Conservation (phyloP, 2,113 vertebrate species). For the Hepsetus odoe region DNA sequence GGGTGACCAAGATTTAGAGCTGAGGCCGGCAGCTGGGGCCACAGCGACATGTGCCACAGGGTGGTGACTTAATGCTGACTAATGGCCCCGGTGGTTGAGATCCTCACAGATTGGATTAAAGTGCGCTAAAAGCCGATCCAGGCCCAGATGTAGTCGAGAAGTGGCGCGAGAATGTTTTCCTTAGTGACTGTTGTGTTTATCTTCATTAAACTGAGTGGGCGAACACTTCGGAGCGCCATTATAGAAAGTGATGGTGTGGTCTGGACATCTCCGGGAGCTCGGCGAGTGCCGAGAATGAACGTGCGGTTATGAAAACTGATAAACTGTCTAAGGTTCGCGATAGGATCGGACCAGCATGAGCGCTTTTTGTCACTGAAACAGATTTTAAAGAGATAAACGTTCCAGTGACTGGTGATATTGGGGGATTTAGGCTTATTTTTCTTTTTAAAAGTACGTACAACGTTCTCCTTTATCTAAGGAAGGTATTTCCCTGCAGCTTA, state of each 20-base stretch:
- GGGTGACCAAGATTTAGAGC: constrained; percentile 4
- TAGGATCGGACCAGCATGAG: neutral
- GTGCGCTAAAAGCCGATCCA: neutral
- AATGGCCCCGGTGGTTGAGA: neutral
- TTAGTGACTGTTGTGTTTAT: neutral
- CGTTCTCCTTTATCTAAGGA: too few relatives aligned
- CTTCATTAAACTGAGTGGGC: neutral
- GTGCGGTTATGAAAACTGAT: constrained; percentile 13
- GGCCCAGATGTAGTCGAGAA: neutral
- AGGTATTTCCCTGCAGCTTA: too few relatives aligned
- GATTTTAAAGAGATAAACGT: neutral
- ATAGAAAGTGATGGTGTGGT: constrained; percentile 3
- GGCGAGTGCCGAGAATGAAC: neutral
- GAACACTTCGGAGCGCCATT: neutral
- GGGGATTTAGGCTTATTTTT: neutral
- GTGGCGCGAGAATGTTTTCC: constrained; percentile 12
- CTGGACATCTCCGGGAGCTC: neutral
- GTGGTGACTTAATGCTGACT: constrained; percentile 9
- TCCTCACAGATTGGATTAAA: neutral
- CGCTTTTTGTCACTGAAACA: too few relatives aligned
- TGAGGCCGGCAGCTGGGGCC: neutral
- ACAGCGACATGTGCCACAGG: neutral
- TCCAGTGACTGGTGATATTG: neutral
- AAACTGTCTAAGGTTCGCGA: neutral
- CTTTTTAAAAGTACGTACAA: too few relatives aligned